These are phyloP conservation scores for Congeria kusceri DNA, from an alignment of 2,888 invertebrate genomes.

Conservation along the genomic window DNA sequence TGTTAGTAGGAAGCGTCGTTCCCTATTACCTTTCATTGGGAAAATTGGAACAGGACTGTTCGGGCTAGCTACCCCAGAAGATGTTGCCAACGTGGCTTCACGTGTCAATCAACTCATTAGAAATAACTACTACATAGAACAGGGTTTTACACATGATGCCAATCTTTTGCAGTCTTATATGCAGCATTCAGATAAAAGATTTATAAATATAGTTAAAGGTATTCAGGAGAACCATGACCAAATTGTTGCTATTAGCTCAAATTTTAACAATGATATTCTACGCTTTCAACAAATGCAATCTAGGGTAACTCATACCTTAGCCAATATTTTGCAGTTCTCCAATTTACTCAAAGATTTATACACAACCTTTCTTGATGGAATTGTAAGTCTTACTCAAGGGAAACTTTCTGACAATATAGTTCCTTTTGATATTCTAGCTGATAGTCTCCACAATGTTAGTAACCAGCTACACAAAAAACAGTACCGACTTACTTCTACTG, in stretches of 20 bases:
- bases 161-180: slow-evolving; percentile 36
- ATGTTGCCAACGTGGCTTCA: slow-evolving; percentile 25
- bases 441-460: slow-evolving; percentile 3
- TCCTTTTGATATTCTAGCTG: slow-evolving; percentile 2
- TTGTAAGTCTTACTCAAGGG: slow-evolving; percentile 10
- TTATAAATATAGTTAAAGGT: slow-evolving; percentile 26
- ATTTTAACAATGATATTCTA: background rate
- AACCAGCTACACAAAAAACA: background rate
- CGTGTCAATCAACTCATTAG: slow-evolving; percentile 11
- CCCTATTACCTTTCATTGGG: slow-evolving; percentile 29
- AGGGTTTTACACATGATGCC: slow-evolving; percentile 16
- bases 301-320: background rate
- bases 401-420: slow-evolving; percentile 19
- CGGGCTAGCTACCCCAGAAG: slow-evolving; percentile 22
- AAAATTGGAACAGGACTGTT: slow-evolving; percentile 26
- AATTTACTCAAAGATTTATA: slow-evolving; percentile 3
- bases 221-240: slow-evolving; percentile 21
- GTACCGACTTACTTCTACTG: slow-evolving; percentile 11
- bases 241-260: background rate
- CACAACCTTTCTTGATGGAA: background rate
- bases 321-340: background rate
- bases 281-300: background rate
- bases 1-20: background rate
- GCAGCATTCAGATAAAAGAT: slow-evolving; percentile 14
- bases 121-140: slow-evolving; percentile 11